These are phyloP conservation scores for Melanotus villosus DNA, from an alignment of 2,888 invertebrate genomes.

Conservation along the genomic window DNA sequence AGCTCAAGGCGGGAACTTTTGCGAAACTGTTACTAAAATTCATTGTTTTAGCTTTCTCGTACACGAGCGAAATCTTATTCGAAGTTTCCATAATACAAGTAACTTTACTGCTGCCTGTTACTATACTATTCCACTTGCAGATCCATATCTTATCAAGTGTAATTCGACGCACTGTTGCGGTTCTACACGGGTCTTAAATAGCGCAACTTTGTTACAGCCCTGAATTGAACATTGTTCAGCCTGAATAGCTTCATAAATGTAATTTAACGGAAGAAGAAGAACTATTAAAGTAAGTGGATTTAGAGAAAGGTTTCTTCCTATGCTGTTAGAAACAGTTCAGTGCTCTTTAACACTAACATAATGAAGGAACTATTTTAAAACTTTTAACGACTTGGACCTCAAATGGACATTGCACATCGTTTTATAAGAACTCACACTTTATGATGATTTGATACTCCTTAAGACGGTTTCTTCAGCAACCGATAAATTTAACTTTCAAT, in stretches of 20 bases:
- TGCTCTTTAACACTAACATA: no score
- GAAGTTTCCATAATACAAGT: slow-evolving; percentile 23
- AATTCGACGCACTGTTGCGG: slow-evolving; percentile 42
- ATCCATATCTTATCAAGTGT: slow-evolving; percentile 43
- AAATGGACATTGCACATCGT: no score
- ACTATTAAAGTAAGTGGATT: slow-evolving; percentile 42
- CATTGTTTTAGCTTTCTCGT: slow-evolving; percentile 11
- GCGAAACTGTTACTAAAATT: neutral
- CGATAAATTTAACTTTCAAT: no score
- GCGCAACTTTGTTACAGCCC: slow-evolving; percentile 41
- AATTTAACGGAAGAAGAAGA: slow-evolving; percentile 40
- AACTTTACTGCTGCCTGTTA: slow-evolving; percentile 16
- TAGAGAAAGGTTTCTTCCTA: neutral
- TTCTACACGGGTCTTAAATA: slow-evolving; percentile 37
- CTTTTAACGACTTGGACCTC: no score
- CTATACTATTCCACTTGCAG: slow-evolving; percentile 29
- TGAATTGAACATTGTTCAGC: slow-evolving; percentile 41
- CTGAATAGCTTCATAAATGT: slow-evolving; percentile 41
- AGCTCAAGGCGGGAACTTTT: neutral
- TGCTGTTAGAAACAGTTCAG: neutral
- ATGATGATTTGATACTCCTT: no score
- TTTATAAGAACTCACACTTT: no score
- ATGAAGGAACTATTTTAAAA: no score
- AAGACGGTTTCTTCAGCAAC: no score
- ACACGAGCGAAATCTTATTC: slow-evolving; percentile 5